These are phyloP conservation scores for Nysson spinosus DNA, from an alignment of 2,888 invertebrate genomes.

Conservation along the genomic window DNA sequence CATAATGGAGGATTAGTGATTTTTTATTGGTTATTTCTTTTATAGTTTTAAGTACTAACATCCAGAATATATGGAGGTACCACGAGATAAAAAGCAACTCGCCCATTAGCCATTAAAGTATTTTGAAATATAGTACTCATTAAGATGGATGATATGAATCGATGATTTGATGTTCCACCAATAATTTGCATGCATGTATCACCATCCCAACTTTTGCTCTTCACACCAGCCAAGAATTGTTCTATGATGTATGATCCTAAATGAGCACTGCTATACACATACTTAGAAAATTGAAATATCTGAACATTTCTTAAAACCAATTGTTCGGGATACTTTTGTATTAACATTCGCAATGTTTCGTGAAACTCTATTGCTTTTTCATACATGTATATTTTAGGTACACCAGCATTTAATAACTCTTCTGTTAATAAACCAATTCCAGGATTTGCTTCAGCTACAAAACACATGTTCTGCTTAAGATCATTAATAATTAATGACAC, in stretches of 20 bases:
- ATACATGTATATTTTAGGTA: slow-evolving; percentile 80
- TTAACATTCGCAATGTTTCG: slow-evolving; percentile 76
- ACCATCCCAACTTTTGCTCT: slow-evolving; percentile 77
- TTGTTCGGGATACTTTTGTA: slow-evolving; percentile 76
- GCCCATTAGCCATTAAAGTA: slow-evolving; percentile 80
- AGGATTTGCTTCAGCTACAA: slow-evolving; percentile 84
- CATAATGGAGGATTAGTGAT: no score
- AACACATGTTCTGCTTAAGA: slow-evolving; percentile 67
- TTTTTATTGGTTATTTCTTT: no score
- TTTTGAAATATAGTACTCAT: slow-evolving; percentile 81
- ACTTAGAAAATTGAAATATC: slow-evolving; percentile 81
- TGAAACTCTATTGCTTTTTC: slow-evolving; percentile 80
- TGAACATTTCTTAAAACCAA: slow-evolving; percentile 79
- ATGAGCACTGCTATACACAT: slow-evolving; percentile 80
- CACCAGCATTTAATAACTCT: slow-evolving; percentile 79
- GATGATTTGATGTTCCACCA: slow-evolving; percentile 80
- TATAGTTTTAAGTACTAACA: no score
- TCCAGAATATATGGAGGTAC: slow-evolving; percentile 82
- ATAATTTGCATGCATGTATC: slow-evolving; percentile 81
- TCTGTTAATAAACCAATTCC: slow-evolving; percentile 83
- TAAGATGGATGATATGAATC: slow-evolving; percentile 83
- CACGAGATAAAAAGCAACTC: slow-evolving; percentile 82
- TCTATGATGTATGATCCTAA: slow-evolving; percentile 80
- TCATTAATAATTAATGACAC: slow-evolving; percentile 73
- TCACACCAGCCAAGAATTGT: slow-evolving; percentile 79